These are phyloP conservation scores for Rhagonycha lutea DNA, from an alignment of 2,888 invertebrate genomes.

Conservation along the genomic window DNA sequence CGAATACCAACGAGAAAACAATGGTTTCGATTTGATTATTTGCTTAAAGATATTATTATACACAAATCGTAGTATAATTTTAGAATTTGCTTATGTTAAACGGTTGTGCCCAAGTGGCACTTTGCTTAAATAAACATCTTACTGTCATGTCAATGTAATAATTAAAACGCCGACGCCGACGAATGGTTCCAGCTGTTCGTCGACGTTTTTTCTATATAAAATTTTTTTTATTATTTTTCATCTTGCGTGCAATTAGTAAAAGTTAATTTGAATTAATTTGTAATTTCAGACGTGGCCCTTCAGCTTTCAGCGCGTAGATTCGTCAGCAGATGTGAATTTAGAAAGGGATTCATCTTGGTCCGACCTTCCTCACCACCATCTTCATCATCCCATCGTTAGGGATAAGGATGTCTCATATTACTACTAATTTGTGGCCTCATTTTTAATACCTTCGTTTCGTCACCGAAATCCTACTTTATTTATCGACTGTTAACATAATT, in stretches of 20 bases:
- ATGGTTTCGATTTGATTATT: slow-evolving; percentile 1
- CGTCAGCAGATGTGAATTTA: slow-evolving; percentile 57
- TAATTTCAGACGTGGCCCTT: slow-evolving; percentile 80
- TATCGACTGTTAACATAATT: slow-evolving; percentile 9
- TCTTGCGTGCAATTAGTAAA: neutral
- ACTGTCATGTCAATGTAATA: slow-evolving; percentile 37
- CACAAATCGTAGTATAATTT: slow-evolving; percentile 28
- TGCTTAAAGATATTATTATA: slow-evolving; percentile 1
- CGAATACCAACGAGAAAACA: neutral
- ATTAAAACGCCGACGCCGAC: slow-evolving; percentile 34
- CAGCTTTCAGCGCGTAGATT: slow-evolving; percentile 67
- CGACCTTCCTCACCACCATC: slow-evolving; percentile 41
- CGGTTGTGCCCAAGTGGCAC: slow-evolving; percentile 36
- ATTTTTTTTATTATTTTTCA: neutral
- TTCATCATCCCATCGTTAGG: slow-evolving; percentile 47
- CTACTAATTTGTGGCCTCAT: slow-evolving; percentile 46
- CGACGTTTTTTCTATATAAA: neutral
- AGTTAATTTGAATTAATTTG: slow-evolving; percentile 14
- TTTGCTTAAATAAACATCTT: slow-evolving; percentile 36
- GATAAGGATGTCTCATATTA: slow-evolving; percentile 53
- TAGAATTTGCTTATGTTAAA: slow-evolving; percentile 35
- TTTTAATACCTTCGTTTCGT: slow-evolving; percentile 12
- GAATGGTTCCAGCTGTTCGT: slow-evolving; percentile 38
- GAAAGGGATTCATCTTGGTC: slow-evolving; percentile 43
- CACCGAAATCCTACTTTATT: slow-evolving; percentile 14